phyloP scores from a whole-genome alignment of 2,113 vertebrate genomes.

The Ailurus styani region DNA sequence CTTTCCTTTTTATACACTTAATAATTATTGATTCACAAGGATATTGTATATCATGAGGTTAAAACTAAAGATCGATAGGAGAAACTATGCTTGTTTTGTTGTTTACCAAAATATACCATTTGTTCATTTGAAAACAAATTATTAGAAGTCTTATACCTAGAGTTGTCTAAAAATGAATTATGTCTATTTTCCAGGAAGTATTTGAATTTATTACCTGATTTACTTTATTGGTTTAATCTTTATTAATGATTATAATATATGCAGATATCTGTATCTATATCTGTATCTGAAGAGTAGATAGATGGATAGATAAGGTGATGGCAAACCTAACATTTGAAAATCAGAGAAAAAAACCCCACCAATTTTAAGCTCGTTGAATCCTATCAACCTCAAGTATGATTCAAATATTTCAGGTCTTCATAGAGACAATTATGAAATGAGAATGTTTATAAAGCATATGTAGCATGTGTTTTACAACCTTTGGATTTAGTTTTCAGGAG shows the following conservation, averaged over 20 bases:
- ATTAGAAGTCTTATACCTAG: background rate
- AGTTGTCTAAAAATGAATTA: background rate
- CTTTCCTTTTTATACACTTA: background rate
- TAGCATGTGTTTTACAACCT: conserved; percentile 18
- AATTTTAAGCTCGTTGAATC: conserved; percentile 21
- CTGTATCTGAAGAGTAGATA: background rate
- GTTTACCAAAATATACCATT: background rate
- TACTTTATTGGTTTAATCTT: conserved; percentile 47
- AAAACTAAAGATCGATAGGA: background rate
- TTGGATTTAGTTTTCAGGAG: conserved; percentile 57
- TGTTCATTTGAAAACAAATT: background rate
- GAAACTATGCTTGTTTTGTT: background rate
- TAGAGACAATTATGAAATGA: conserved; percentile 58
- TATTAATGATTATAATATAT: background rate
- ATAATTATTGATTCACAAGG: background rate
- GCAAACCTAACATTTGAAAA: conserved; percentile 1
- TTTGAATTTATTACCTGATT: conserved; percentile 11
- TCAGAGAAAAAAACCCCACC: background rate
- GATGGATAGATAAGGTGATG: background rate
- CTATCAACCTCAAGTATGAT: background rate
- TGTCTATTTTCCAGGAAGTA: background rate
- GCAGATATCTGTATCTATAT: background rate
- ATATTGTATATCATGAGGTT: background rate
- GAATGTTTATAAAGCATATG: conserved; percentile 55
- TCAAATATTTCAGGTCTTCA: conserved; percentile 48